A percentile compares a stretch with the other conserved stretches of the same genome.
Conservation (phyloP, 1,140 invertebrate genomes). For the Drosophila yakuba region DNA sequence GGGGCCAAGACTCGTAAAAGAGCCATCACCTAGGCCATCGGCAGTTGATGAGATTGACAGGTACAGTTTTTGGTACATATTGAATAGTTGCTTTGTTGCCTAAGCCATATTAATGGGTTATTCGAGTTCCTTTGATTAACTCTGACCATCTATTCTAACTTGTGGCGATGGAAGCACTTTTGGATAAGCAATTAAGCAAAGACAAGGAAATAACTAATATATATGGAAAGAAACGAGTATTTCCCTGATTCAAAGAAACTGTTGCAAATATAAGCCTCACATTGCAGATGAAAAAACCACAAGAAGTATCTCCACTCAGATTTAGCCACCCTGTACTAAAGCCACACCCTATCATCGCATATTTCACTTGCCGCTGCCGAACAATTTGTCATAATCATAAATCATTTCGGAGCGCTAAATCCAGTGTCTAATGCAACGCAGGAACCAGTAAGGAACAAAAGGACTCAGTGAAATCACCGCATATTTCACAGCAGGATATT, state of each 20-base stretch:
- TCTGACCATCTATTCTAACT: too few relatives aligned
- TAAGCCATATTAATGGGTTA: slow-evolving; percentile 31
- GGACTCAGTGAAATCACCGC: slow-evolving; percentile 67
- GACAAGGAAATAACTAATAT: too few relatives aligned
- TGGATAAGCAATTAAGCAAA: too few relatives aligned
- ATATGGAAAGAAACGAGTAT: too few relatives aligned
- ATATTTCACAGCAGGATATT: slow-evolving; percentile 85
- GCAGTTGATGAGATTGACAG: slow-evolving; percentile 36
- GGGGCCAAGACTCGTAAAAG: slow-evolving; percentile 41
- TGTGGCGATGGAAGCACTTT: too few relatives aligned
- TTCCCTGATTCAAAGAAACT: too few relatives aligned
- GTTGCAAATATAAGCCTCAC: too few relatives aligned
- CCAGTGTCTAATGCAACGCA: slow-evolving; percentile 69
- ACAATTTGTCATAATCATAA: slow-evolving; percentile 83
- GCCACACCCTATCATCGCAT: slow-evolving; percentile 27
- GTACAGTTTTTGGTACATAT: slow-evolving; percentile 20
- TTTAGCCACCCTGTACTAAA: slow-evolving; percentile 6
- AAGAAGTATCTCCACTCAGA: slow-evolving; percentile 1
- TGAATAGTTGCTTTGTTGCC: slow-evolving; percentile 17
- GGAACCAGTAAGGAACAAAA: slow-evolving; percentile 42
- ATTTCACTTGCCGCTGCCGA: slow-evolving; percentile 62
- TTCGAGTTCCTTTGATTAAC: not conserved
- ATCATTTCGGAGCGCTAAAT: slow-evolving; percentile 81
- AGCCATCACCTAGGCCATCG: slow-evolving; percentile 8
- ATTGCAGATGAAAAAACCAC: too few relatives aligned